Conservation (phyloP, 2,888 invertebrate genomes). For the Homarus gammarus region DNA sequence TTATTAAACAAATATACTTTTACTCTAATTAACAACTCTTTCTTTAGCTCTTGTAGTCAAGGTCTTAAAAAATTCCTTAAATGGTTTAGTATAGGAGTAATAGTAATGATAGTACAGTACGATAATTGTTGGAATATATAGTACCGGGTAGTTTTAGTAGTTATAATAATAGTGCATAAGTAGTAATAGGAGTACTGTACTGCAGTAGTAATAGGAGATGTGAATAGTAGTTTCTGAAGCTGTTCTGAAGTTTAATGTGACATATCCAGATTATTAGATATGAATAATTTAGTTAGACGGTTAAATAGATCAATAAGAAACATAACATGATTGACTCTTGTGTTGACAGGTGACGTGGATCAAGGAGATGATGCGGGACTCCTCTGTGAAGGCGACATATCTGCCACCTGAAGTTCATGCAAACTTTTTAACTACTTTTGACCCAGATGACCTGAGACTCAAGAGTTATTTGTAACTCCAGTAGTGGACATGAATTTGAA, state of each 20-base stretch:
- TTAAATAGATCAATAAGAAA: background rate
- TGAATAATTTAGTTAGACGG: background rate
- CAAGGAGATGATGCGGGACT: constrained; percentile 4
- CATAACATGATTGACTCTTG: background rate
- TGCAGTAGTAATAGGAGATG: background rate
- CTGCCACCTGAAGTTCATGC: constrained; percentile 4
- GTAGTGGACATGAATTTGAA: background rate
- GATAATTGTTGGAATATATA: background rate
- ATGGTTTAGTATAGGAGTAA: too few relatives aligned
- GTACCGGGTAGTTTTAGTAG: background rate
- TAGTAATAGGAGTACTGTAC: background rate
- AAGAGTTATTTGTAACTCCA: background rate
- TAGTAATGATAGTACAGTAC: too few relatives aligned
- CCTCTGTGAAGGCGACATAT: background rate
- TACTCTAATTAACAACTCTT: background rate
- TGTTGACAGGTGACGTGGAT: constrained; percentile 24
- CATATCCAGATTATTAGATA: background rate
- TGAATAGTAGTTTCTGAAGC: background rate
- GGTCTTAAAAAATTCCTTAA: background rate
- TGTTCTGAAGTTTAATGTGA: background rate
- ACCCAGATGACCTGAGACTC: background rate
- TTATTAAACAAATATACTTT: background rate
- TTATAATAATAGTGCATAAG: background rate
- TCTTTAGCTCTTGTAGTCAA: background rate
- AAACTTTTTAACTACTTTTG: constrained; percentile 6